Percentiles rank a stretch among this genome's conserved stretches.
Evolutionary conservation across 2,888 invertebrate species (phyloP).

Genomic region (Dorcus parallelipipedus): DNA sequence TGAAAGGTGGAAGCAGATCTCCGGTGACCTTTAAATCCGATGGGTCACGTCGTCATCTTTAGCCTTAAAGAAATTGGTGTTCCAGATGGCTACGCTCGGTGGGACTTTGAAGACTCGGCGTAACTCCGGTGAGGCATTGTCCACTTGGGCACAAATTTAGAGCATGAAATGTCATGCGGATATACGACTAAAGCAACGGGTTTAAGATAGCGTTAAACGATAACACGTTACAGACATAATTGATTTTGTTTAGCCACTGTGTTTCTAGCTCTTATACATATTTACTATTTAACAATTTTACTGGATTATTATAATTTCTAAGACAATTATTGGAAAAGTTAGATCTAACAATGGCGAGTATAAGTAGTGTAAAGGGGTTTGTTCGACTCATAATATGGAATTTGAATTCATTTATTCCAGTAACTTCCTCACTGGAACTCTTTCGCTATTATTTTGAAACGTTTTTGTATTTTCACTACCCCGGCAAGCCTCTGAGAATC

Average conservation of each 20-base stretch:
- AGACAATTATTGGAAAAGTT: too few relatives aligned
- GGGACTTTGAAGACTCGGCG: slow-evolving; percentile 20
- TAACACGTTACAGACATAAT: not conserved
- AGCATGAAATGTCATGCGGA: slow-evolving; percentile 11
- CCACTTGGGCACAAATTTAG: slow-evolving; percentile 17
- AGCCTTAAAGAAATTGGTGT: slow-evolving; percentile 31
- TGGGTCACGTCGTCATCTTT: slow-evolving; percentile 22
- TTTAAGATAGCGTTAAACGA: slow-evolving; percentile 2
- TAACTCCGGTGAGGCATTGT: slow-evolving; percentile 26
- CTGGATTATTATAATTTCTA: too few relatives aligned
- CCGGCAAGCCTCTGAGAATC: too few relatives aligned
- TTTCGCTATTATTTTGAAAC: too few relatives aligned
- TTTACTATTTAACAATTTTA: too few relatives aligned
- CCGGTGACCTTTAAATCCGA: slow-evolving; percentile 27
- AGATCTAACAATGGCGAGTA: too few relatives aligned
- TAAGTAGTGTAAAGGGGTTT: too few relatives aligned
- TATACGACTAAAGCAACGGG: slow-evolving; percentile 4
- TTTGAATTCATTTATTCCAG: too few relatives aligned
- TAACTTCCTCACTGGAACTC: too few relatives aligned
- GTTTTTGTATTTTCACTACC: too few relatives aligned
- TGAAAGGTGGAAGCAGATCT: slow-evolving; percentile 18
- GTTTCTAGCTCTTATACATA: too few relatives aligned
- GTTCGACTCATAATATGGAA: too few relatives aligned
- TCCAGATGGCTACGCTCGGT: slow-evolving; percentile 31
- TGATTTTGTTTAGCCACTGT: not conserved